Base-by-base conservation (phyloP, 1,140 invertebrate species). In the Micrasema minimum region DNA sequence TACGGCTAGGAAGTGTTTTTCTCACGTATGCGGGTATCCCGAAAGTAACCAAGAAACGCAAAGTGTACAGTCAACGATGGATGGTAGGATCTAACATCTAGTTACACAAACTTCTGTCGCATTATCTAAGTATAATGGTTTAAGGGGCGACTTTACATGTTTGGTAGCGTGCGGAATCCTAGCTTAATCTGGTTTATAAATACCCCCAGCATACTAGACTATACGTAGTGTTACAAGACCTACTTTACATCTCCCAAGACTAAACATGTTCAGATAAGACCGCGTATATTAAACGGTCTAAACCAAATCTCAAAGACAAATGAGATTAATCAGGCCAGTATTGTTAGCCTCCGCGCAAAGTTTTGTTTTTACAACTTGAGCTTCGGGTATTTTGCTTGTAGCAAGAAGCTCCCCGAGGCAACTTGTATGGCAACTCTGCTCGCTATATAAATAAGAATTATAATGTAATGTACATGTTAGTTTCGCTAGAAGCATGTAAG, bases 391-490 rank as follows among this genome's bases (percentile, higher is more conserved):
- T 20, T 11, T 51, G 31, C 53, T 35, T 38, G 12, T 9, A 57
- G n/a, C 31, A 18, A 7, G 31, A 4, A n/a, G 20, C 26, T 35
- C n/a, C 37, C 26, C 18, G 37, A 57, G 26, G 18, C 5, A 12
- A 20, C 14, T 22, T n/a, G 37, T 43, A 62, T 43, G n/a, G 18
- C 37, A 3, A 11, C 37, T 43, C 22, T 38, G 18, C 14, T 43
- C 37, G 38, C 57, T 45, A 45, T 62, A 62, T 45, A 62, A 62
- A 62, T 43, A 45, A 37, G 57, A 62, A 62, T 62, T 43, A 62
- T 45, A 37, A 45, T 45, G 41, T 45, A 37, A 62, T 62, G 57
- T 62, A 43, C 45, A 62, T 62, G 37, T 43, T 62, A 62, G 57
- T 62, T 62, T 43, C 37, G 50, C 53, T 35, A 37, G n/a, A 45